These are phyloP conservation scores for Rynchops niger DNA, from an alignment of 2,113 vertebrate genomes.

Conservation along the genomic window DNA sequence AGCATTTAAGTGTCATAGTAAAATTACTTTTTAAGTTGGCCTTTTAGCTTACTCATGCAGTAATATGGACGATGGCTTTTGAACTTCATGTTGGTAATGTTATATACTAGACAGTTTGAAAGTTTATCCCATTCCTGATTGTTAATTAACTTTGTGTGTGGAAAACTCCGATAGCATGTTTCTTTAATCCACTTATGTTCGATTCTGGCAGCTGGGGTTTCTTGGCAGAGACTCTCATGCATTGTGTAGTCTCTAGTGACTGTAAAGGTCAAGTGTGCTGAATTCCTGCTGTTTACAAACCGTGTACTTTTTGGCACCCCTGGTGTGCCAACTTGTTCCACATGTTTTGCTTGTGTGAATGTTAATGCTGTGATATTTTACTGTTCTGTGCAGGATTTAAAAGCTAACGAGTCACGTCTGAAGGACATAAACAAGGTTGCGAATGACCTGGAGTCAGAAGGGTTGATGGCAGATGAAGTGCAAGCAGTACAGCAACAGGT, in stretches of 20 bases:
- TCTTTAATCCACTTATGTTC: background rate
- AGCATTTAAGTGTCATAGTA: background rate
- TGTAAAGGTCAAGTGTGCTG: background rate
- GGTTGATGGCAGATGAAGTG: conserved; percentile 94
- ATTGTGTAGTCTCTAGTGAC: background rate
- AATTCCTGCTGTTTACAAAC: background rate
- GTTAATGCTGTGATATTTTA: background rate
- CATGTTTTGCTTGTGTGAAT: background rate
- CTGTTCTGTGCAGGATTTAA: conserved; percentile 84
- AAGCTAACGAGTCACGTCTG: conserved; percentile 95
- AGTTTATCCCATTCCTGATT: background rate
- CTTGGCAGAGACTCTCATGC: background rate
- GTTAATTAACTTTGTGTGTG: background rate
- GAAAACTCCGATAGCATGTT: rapidly evolving
- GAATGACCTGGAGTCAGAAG: conserved; percentile 93
- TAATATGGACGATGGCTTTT: background rate
- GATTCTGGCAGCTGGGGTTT: background rate
- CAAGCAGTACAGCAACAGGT: conserved; percentile 92
- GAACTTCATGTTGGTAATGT: background rate
- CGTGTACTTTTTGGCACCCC: background rate
- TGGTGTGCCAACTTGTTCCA: background rate
- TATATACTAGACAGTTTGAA: background rate
- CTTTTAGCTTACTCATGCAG: background rate
- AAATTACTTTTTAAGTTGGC: background rate
- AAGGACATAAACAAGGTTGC: conserved; percentile 99